Conservation (phyloP, 2,888 invertebrate species). For the Eupsilia transversa region DNA sequence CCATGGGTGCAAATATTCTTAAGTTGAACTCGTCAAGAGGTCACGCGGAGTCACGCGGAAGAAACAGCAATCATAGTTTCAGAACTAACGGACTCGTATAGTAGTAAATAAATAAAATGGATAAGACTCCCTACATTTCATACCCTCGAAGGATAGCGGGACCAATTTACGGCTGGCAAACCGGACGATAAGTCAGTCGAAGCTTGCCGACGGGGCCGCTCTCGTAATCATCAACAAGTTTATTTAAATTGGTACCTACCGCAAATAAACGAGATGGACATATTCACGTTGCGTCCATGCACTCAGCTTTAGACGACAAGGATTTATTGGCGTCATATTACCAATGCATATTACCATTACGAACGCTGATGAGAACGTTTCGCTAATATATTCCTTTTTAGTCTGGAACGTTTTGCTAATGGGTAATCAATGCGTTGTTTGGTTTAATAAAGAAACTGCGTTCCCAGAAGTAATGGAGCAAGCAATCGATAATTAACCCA, state of each 20-base stretch:
- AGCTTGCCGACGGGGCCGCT: slow-evolving; percentile 68
- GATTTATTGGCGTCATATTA: slow-evolving; percentile 68
- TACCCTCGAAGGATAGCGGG: slow-evolving; percentile 69
- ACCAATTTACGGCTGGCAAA: slow-evolving; percentile 74
- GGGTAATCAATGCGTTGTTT: slow-evolving; percentile 12
- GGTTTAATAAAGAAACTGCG: background rate
- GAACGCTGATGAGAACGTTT: slow-evolving; percentile 43
- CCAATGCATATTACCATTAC: slow-evolving; percentile 46
- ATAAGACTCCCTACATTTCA: slow-evolving; percentile 65
- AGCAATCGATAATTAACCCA: too few species aligned
- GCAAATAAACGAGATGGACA: slow-evolving; percentile 76
- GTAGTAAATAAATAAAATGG: slow-evolving; percentile 64
- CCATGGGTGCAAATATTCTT: background rate
- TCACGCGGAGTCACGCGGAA: slow-evolving; percentile 28
- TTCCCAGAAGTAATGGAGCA: background rate
- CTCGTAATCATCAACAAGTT: slow-evolving; percentile 77
- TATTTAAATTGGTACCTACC: slow-evolving; percentile 80
- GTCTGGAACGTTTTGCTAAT: slow-evolving; percentile 16
- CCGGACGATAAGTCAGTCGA: slow-evolving; percentile 70
- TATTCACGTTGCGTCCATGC: slow-evolving; percentile 64
- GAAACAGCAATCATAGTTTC: slow-evolving; percentile 37
- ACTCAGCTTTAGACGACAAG: slow-evolving; percentile 61
- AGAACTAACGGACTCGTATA: slow-evolving; percentile 40
- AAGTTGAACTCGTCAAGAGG: slow-evolving; percentile 2
- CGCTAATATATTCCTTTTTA: slow-evolving; percentile 24